Evolutionary conservation across 2,797 vertebrate genomes (phyloP).

Genomic region (Vipera latastei): DNA sequence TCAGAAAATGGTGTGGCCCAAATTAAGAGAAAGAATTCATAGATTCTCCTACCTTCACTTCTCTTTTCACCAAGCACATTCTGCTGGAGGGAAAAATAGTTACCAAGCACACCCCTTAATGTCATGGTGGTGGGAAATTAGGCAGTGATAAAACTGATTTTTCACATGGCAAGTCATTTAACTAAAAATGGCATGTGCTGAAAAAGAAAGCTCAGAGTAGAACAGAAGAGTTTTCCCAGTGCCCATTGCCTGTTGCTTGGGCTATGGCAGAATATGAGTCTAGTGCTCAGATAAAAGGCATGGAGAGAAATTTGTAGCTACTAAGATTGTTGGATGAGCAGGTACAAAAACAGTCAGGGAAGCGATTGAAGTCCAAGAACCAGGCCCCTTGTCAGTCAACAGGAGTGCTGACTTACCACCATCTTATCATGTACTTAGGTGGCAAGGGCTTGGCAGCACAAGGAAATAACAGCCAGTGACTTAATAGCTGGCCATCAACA

Average conservation of each 20-base stretch:
- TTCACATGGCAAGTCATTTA: background rate
- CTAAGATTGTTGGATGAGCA: background rate
- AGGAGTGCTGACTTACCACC: background rate
- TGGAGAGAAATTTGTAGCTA: background rate
- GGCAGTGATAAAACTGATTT: background rate
- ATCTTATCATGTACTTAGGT: background rate
- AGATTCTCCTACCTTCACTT: background rate
- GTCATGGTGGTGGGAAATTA: background rate
- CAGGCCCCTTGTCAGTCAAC: background rate
- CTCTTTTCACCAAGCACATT: background rate
- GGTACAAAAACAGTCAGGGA: background rate
- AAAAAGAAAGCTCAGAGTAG: background rate
- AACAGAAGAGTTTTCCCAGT: background rate
- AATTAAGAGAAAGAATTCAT: background rate
- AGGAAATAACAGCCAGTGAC: background rate
- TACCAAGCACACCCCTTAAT: background rate
- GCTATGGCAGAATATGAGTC: background rate
- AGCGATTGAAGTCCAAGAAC: background rate
- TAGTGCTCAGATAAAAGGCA: background rate
- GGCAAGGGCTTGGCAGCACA: background rate
- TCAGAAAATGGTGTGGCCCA: background rate
- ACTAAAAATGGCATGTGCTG: background rate
- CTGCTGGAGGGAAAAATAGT: background rate
- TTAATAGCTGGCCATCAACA: background rate
- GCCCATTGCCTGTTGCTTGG: background rate